These are phyloP conservation scores for Hypena proboscidalis DNA, from an alignment of 2,888 invertebrate genomes.

Conservation along the genomic window DNA sequence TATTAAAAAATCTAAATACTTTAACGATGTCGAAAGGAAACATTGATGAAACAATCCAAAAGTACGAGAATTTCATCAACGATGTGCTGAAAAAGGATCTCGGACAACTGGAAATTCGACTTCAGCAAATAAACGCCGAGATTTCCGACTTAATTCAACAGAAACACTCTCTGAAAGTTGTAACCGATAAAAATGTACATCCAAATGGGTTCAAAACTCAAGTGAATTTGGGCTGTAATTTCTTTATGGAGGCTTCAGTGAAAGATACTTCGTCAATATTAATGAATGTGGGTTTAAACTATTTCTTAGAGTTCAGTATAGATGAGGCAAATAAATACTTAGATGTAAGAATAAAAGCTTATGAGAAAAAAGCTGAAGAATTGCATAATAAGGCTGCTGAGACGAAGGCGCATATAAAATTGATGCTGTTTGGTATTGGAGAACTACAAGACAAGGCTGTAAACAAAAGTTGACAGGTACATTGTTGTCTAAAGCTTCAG, in stretches of 20 bases:
- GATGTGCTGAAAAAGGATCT: slow-evolving; percentile 91
- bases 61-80: slow-evolving; percentile 91
- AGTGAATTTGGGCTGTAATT: slow-evolving; percentile 93
- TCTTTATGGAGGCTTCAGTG: slow-evolving; percentile 92
- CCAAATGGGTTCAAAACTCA: slow-evolving; percentile 76
- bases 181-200: slow-evolving; percentile 83
- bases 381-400: slow-evolving; percentile 88
- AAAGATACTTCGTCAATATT: slow-evolving; percentile 87
- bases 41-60: slow-evolving; percentile 56
- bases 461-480: slow-evolving; percentile 21
- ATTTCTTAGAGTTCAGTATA: slow-evolving; percentile 89
- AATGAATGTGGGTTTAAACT: slow-evolving; percentile 90
- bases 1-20: neutral
- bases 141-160: slow-evolving; percentile 90
- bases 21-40: slow-evolving; percentile 52
- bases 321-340: slow-evolving; percentile 90
- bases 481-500: no score
- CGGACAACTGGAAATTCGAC: slow-evolving; percentile 82
- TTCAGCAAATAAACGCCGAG: slow-evolving; percentile 87
- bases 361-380: slow-evolving; percentile 86
- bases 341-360: slow-evolving; percentile 87
- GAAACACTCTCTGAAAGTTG: slow-evolving; percentile 88
- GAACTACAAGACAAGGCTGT: slow-evolving; percentile 77
- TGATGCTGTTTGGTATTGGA: slow-evolving; percentile 89
- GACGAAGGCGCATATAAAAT: slow-evolving; percentile 91